Percentiles rank a stretch among this genome's conserved stretches.
phyloP scores from a whole-genome alignment of 2,113 vertebrate genomes.

The Lutjanus erythropterus region DNA sequence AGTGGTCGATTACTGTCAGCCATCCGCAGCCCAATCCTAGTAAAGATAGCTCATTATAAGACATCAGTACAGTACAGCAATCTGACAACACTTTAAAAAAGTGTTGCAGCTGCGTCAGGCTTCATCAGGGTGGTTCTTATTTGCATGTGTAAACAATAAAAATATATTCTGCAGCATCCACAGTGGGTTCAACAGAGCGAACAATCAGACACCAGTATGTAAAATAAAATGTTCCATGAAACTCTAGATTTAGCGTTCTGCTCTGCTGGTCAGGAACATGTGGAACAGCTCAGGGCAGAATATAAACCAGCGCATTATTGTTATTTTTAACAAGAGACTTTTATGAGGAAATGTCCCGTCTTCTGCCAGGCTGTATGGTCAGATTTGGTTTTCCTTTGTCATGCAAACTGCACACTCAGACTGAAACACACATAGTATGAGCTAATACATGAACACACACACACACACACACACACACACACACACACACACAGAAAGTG shows the following conservation, averaged over 20 bases:
- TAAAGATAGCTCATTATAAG: too few relatives aligned
- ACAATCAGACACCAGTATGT: not conserved
- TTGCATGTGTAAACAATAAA: not conserved
- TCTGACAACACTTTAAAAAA: not conserved
- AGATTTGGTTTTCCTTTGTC: not conserved
- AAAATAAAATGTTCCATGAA: not conserved
- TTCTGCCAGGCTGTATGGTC: conserved; percentile 17
- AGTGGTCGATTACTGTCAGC: too few relatives aligned
- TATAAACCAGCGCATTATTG: conserved; percentile 8
- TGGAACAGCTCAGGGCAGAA: conserved; percentile 34
- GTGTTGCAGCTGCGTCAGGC: not conserved
- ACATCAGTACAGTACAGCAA: too few relatives aligned
- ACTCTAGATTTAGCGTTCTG: conserved; percentile 4
- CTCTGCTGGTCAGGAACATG: conserved; percentile 21
- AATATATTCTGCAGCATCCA: not conserved
- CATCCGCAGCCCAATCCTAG: too few relatives aligned
- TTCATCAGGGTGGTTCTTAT: not conserved
- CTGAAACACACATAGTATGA: not conserved
- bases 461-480: not conserved
- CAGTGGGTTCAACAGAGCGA: too few relatives aligned
- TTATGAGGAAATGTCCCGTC: conserved; percentile 29
- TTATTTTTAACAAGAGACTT: conserved; percentile 34
- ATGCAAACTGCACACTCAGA: conserved; percentile 16
- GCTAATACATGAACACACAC: not conserved
- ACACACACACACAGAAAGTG: not conserved